A percentile compares a stretch with the other conserved stretches of the same genome.
These are phyloP conservation scores for Porites lutea DNA, from an alignment of 64 coral and sea anemone genomes.

Conservation along the genomic window DNA sequence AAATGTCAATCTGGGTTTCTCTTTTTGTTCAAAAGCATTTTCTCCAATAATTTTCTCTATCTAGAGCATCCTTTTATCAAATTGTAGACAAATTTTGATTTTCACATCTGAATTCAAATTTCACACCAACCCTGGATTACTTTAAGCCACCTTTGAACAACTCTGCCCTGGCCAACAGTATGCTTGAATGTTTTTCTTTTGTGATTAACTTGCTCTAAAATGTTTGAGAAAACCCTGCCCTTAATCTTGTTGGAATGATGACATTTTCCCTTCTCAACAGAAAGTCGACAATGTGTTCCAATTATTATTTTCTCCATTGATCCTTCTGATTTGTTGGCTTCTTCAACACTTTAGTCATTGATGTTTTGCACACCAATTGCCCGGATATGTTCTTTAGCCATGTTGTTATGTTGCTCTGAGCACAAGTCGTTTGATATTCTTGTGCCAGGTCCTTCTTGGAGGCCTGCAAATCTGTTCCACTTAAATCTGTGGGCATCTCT, in stretches of 20 bases:
- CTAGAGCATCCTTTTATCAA: too few species aligned
- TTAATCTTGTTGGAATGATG: constrained; percentile 25
- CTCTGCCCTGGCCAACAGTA: not conserved
- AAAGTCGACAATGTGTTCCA: not conserved
- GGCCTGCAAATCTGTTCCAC: constrained; percentile 58
- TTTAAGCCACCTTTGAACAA: too few species aligned
- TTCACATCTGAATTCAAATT: too few species aligned
- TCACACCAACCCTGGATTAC: too few species aligned
- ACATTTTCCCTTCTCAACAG: not conserved
- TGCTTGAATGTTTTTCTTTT: constrained; percentile 24
- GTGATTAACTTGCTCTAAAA: constrained; percentile 20
- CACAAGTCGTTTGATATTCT: constrained; percentile 41
- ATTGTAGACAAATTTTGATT: too few species aligned
- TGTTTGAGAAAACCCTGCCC: not conserved
- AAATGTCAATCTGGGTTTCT: too few species aligned
- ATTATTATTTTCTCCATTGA: not conserved
- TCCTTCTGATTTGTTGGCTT: not conserved
- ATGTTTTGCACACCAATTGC: constrained; percentile 26
- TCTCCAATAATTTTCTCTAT: too few species aligned
- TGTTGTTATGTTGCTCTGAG: constrained; percentile 30
- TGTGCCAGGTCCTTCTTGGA: constrained; percentile 26
- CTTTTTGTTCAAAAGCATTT: too few species aligned
- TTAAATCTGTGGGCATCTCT: constrained; percentile 53
- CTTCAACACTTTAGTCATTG: not conserved
- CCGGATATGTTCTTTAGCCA: constrained; percentile 32